These are phyloP conservation scores for Oenanthe oenanthe DNA, from an alignment of 2,113 vertebrate genomes.

Conservation along the genomic window DNA sequence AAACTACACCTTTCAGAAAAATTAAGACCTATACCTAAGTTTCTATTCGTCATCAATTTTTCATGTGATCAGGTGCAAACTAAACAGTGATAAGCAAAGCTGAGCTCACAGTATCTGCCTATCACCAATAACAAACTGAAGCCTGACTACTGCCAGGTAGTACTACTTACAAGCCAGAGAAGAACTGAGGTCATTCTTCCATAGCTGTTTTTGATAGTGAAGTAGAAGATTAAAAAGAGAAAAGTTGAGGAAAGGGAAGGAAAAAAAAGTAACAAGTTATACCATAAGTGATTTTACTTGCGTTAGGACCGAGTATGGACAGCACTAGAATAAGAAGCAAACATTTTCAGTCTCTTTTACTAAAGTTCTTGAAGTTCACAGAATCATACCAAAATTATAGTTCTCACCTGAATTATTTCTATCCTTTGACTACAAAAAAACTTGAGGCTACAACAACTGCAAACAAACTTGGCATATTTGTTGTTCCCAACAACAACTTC, in stretches of 20 bases:
- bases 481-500: not conserved
- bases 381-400: not conserved
- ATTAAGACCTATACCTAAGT: not conserved
- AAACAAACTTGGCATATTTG: not conserved
- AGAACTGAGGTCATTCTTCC: slow-evolving; percentile 61
- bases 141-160: slow-evolving; percentile 46
- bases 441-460: not conserved
- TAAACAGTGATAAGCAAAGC: not conserved
- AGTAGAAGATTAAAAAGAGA: slow-evolving; percentile 53
- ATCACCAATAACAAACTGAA: slow-evolving; percentile 5
- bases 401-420: not conserved
- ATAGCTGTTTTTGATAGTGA: slow-evolving; percentile 57
- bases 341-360: not conserved
- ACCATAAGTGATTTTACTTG: not conserved
- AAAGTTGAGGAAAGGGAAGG: slow-evolving; percentile 31
- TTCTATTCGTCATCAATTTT: not conserved
- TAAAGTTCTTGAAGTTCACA: not conserved
- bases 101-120: not conserved
- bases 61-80: not conserved
- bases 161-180: slow-evolving; percentile 66
- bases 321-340: not conserved
- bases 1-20: not conserved
- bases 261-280: slow-evolving; percentile 42
- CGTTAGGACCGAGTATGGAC: not conserved
- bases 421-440: not conserved